Evolutionary conservation across 1,140 invertebrate species (phyloP).

Genomic region (Lepidotrigona ventralis): DNA sequence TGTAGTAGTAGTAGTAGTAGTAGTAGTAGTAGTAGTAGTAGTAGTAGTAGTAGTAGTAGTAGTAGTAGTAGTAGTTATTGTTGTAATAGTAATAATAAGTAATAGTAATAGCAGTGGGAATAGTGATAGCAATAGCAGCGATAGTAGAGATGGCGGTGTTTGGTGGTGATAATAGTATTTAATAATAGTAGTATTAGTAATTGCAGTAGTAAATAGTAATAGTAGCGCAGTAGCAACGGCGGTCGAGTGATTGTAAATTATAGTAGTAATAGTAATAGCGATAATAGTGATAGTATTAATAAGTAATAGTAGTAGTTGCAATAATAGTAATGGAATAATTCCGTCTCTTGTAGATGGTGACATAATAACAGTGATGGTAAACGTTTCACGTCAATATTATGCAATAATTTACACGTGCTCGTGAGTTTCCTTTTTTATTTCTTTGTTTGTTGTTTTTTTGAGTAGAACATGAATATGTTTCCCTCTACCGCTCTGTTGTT

Average conservation of each 20-base stretch:
- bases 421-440: conserved; percentile 2
- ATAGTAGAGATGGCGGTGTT: conserved; percentile 32
- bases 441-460: not conserved
- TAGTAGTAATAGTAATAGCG: conserved; percentile 40
- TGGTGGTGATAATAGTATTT: conserved; percentile 25
- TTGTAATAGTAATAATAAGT: conserved; percentile 32
- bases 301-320: conserved; percentile 37
- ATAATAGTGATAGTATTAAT: conserved; percentile 47
- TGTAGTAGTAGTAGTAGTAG: conserved; percentile 18
- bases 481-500: not conserved
- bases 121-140: conserved; percentile 47
- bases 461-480: not conserved
- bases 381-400: conserved; percentile 47
- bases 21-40: conserved; percentile 24
- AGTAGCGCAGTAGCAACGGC: conserved; percentile 48
- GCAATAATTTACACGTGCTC: conserved; percentile 65
- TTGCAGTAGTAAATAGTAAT: conserved; percentile 54
- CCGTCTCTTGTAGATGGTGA: conserved; percentile 31
- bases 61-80: conserved; percentile 21
- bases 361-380: conserved; percentile 59
- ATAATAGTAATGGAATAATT: conserved; percentile 44
- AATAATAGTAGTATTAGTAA: conserved; percentile 51
- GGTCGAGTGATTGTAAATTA: conserved; percentile 36
- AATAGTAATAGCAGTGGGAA: conserved; percentile 29
- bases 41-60: conserved; percentile 21